These are phyloP conservation scores for Hirtodrosophila histrioides DNA, from an alignment of 2,888 invertebrate genomes.

Conservation along the genomic window DNA sequence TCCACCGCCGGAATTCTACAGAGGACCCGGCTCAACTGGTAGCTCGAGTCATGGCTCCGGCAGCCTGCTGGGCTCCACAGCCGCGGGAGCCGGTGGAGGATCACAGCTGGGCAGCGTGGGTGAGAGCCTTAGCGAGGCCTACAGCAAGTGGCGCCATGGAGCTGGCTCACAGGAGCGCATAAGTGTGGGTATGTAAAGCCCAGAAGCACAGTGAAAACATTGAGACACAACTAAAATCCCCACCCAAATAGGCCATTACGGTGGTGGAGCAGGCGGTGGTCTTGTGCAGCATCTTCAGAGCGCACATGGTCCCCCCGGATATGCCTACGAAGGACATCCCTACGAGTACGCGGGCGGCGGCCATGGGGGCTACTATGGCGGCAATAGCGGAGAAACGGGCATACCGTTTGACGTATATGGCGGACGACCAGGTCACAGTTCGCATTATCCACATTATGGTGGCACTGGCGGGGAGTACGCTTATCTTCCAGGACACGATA, in stretches of 20 bases:
- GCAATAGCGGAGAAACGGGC: constrained; percentile 65
- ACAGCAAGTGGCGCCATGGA: constrained; percentile 72
- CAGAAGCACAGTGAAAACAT: background rate
- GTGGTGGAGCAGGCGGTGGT: constrained; percentile 39
- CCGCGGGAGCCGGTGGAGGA: background rate
- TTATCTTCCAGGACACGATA: constrained; percentile 67
- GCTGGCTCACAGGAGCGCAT: constrained; percentile 72
- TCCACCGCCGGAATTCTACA: constrained; percentile 81
- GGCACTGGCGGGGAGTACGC: constrained; percentile 75
- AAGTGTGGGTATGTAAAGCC: constrained; percentile 75
- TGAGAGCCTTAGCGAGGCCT: constrained; percentile 57
- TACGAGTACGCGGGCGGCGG: constrained; percentile 50
- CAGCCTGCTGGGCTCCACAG: constrained; percentile 7
- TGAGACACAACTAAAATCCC: background rate
- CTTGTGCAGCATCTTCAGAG: constrained; percentile 35
- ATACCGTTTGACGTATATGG: constrained; percentile 82
- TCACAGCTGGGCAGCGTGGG: constrained; percentile 51
- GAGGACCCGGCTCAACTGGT: constrained; percentile 65
- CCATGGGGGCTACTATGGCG: constrained; percentile 74
- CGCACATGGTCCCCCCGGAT: constrained; percentile 44
- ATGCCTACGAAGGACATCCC: constrained; percentile 69
- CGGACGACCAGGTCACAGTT: constrained; percentile 51
- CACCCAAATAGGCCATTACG: constrained; percentile 67
- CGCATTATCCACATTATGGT: constrained; percentile 61
- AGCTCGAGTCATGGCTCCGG: background rate